Evolutionary conservation across 2,888 invertebrate species (phyloP), one percentile per base, ranked within the genome.

Genomic region (Clivina fossor): DNA sequence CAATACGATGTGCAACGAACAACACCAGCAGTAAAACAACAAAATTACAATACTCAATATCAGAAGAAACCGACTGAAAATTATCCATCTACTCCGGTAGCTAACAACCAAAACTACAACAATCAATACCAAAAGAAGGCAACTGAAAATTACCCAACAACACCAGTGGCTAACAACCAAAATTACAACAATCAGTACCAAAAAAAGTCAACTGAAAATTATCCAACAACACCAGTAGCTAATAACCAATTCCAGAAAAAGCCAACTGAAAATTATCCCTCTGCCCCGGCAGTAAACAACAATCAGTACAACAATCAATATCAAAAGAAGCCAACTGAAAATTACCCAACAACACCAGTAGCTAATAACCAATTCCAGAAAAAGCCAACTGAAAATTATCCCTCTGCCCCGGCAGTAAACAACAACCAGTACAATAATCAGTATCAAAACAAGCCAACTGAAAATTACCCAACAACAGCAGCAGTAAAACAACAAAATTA

Each of bases 211-310:
- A 66, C 69, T 3, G 69, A 71, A 57, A 71, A 68, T 59, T 68
- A 68, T 51, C 65, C 67, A 4, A 58, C 62, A 48, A 63, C 20
- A 57, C 58, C 47, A 43, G 53, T 32, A 38, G 60, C 41, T 57
- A 58, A 56, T 41, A 41, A 61, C 38, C 58, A 58, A 24, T 58
- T 38, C 41, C 37, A 49, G 30, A 49, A 56, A 3, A 64, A 60
- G 40, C 61, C 61, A 51, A 66, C 69, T 2, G 69, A 71, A 56
- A 70, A 68, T 59, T 68, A 68, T 50, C 65, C 68, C 5, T 59
- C 63, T 49, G 64, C 24, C 57, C 58, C 49, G 38, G 55, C 49
- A 66, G 69, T 2, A 69, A 71, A 56, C n/a, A n/a, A n/a, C n/a
- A 59, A 15, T 58, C 62, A 51, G 50, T 63, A 60, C 46, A 48